A percentile compares a stretch with the other conserved stretches of the same genome.
phyloP scores from a whole-genome alignment of 2,797 vertebrate genomes.

The Syncerus caffer region DNA sequence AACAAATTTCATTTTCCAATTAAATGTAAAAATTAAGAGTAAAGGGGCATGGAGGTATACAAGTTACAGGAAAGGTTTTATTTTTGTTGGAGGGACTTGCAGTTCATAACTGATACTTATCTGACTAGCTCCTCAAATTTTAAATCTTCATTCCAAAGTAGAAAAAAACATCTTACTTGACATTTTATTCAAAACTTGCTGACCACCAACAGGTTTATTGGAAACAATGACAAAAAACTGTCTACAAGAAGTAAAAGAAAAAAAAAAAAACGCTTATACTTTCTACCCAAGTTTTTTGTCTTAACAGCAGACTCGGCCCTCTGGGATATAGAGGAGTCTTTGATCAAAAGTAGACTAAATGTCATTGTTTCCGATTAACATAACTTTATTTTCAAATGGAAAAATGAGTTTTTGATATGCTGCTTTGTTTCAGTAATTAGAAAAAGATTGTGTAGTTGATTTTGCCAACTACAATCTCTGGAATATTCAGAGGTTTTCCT shows the following conservation, averaged over 20 bases:
- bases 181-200: conserved; percentile 38
- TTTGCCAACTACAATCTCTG: conserved; percentile 66
- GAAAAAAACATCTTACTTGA: conserved; percentile 12
- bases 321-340: conserved; percentile 50
- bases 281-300: conserved; percentile 28
- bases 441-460: conserved; percentile 74
- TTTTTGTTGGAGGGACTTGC: not conserved
- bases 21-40: conserved; percentile 22
- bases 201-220: conserved; percentile 2
- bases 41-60: not conserved
- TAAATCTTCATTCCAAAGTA: not conserved
- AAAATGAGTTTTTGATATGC: conserved; percentile 73
- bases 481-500: conserved; percentile 69
- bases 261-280: not conserved
- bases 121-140: conserved; percentile 17
- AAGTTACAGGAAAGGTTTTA: not conserved
- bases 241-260: not conserved
- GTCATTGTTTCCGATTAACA: conserved; percentile 75
- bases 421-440: conserved; percentile 77
- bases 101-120: not conserved
- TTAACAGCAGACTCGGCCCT: conserved; percentile 51
- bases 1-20: not conserved
- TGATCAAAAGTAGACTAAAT: conserved; percentile 73
- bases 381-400: conserved; percentile 67
- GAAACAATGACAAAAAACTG: conserved; percentile 54